phyloP scores from a whole-genome alignment of 2,888 invertebrate species.

The Ochlodes sylvanus region DNA sequence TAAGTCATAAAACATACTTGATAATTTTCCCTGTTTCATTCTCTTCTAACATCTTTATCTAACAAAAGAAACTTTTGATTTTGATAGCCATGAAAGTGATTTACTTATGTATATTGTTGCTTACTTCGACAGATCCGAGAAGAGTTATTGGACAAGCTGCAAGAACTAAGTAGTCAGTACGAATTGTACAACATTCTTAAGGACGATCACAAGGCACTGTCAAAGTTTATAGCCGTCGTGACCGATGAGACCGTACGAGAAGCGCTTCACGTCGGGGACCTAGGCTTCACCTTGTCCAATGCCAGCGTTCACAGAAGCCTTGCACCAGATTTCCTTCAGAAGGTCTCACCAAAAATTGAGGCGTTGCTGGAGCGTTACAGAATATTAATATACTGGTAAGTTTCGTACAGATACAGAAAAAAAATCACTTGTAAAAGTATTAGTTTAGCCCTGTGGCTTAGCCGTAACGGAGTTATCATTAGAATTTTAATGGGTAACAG shows the following conservation, averaged over 20 bases:
- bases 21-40: no score
- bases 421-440: no score
- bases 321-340: slow-evolving; percentile 87
- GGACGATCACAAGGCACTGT: slow-evolving; percentile 74
- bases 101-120: not conserved
- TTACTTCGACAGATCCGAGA: slow-evolving; percentile 56
- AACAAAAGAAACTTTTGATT: no score
- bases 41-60: no score
- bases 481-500: no score
- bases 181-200: slow-evolving; percentile 63
- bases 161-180: slow-evolving; percentile 56
- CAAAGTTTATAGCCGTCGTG: slow-evolving; percentile 86
- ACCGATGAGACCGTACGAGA: slow-evolving; percentile 74
- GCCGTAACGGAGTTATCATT: no score
- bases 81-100: not conserved
- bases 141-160: slow-evolving; percentile 55
- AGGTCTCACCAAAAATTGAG: slow-evolving; percentile 85
- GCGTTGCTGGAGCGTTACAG: slow-evolving; percentile 85
- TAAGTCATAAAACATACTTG: no score
- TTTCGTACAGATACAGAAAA: slow-evolving; percentile 5
- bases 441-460: no score
- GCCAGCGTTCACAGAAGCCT: slow-evolving; percentile 61
- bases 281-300: slow-evolving; percentile 65
- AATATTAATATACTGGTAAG: slow-evolving; percentile 88
- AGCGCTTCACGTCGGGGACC: slow-evolving; percentile 90